Evolutionary conservation across 2,113 vertebrate genomes (phyloP), one percentile per base, ranked within the genome.

Genomic region (Rhombomys opimus): DNA sequence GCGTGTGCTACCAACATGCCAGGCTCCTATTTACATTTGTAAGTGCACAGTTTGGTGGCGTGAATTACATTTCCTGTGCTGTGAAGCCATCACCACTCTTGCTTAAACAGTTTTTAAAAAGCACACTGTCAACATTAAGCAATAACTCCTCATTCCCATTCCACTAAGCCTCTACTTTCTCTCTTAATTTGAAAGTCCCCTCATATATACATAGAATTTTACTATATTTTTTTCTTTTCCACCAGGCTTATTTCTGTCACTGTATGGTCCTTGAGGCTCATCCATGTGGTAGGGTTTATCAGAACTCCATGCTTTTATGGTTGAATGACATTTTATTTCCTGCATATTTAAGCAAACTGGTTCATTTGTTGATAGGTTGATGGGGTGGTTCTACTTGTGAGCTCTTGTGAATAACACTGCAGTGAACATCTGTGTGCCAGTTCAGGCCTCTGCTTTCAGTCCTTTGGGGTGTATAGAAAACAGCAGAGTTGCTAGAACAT

Each of bases 261-360:
- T 11, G 13, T 67, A 54, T 54, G 12, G 23, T 75, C 32, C 10
- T 63, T n/a, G 18, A 77, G 22, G 32, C 46, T 87, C 68, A 88
- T 65, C 11, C 22, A 38, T 61, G 5, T 63, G 57, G 25, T 54
- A 52, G 54, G n/a, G 41, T 41, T 17, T 41, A 41, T 57, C 68
- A 90, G 63, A 90, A 90, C 35, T 67, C 87, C 61, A 90, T 94
- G 67, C 23, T 90, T 65, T 90, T 84, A 4, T 72, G 73, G n/a
- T 41, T 90, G 80, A 92, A 54, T 78, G 78, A 30, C n/a, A 72
- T 86, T 87, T 63, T 41, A 35, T 70, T 93, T 35, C 35, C 17
- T 85, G 12, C 5, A 5, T 46, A 67, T 78, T 87, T 89, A 41
- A 85, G 68, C 68, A 72, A 50, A 30, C 35, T 20, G 50, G 0